Percentiles rank a stretch among this genome's conserved stretches.
phyloP scores from a whole-genome alignment of 2,113 vertebrate genomes.

The Pteronura brasiliensis region DNA sequence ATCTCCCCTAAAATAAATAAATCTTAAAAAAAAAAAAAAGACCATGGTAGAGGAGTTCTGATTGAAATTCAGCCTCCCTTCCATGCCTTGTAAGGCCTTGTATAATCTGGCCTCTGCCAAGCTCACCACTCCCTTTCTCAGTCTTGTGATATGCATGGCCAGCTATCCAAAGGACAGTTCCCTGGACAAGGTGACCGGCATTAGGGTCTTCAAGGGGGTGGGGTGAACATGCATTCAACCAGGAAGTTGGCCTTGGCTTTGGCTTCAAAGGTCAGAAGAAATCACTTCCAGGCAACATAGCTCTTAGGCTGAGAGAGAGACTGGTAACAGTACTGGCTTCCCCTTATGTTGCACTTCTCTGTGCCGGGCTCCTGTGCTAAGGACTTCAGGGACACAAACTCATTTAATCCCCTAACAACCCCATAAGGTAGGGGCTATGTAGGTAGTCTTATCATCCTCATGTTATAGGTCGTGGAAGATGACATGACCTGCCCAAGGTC shows the following conservation, averaged over 20 bases:
- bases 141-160: neutral
- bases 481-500: neutral
- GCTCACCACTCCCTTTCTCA: neutral
- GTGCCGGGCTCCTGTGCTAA: neutral
- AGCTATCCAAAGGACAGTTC: neutral
- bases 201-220: neutral
- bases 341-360: accelerated
- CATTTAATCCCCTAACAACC: neutral
- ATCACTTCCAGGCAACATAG: neutral
- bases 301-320: no score
- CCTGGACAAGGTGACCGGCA: neutral
- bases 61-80: neutral
- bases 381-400: neutral
- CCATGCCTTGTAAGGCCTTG: neutral
- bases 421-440: accelerated
- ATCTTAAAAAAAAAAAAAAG: neutral
- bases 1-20: neutral
- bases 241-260: neutral
- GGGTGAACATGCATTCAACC: neutral
- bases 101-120: neutral
- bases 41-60: neutral
- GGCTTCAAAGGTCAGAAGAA: neutral
- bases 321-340: neutral
- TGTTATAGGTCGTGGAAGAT: neutral
- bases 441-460: no score